These are phyloP conservation scores for Megaptera novaeangliae DNA, from an alignment of 2,113 vertebrate genomes.

Conservation along the genomic window DNA sequence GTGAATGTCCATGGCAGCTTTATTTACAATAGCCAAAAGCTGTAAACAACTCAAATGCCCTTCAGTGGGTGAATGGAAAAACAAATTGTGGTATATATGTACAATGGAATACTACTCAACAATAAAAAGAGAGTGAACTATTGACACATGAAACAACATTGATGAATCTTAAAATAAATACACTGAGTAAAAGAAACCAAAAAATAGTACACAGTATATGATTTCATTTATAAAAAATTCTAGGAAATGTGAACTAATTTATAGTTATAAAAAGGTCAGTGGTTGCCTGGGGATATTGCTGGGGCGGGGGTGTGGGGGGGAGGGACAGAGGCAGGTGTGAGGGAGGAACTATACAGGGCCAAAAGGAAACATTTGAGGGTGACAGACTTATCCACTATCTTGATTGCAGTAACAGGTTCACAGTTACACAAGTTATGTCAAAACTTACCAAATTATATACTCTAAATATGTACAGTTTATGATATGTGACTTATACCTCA, in stretches of 20 bases:
- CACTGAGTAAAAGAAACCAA: neutral
- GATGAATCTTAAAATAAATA: neutral
- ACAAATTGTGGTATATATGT: accelerated
- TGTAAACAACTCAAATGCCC: neutral
- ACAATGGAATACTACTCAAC: neutral
- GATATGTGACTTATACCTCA: neutral
- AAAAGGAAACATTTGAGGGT: neutral
- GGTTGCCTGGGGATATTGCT: neutral
- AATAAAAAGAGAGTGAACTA: neutral
- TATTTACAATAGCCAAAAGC: neutral
- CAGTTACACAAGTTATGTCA: neutral
- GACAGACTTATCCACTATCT: no score
- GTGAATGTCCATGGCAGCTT: neutral
- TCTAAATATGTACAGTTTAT: neutral
- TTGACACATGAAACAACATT: neutral
- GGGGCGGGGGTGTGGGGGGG: no score
- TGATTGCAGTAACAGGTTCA: neutral
- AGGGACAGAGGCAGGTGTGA: no score
- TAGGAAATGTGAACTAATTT: neutral
- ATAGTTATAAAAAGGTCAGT: neutral
- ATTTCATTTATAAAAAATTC: neutral
- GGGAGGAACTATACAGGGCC: neutral
- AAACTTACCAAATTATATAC: neutral
- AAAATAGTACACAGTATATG: neutral
- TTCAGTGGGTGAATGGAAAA: neutral